phyloP scores from a whole-genome alignment of 2,113 vertebrate genomes.

The Hipposideros armiger region DNA sequence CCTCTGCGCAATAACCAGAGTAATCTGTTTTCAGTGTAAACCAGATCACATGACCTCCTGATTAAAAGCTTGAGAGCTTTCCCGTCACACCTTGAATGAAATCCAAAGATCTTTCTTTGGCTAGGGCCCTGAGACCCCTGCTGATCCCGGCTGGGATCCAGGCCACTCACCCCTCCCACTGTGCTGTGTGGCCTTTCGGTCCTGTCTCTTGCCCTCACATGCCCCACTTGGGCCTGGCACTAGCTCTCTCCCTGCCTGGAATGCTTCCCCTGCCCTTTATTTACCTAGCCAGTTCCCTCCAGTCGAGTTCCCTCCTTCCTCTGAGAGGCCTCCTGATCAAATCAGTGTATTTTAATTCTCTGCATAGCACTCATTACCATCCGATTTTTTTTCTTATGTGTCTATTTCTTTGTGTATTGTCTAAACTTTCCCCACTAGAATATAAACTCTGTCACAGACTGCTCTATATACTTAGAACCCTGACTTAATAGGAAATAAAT shows the following conservation, averaged over 20 bases:
- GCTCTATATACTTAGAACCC: background rate
- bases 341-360: background rate
- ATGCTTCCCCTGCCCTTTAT: background rate
- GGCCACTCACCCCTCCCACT: background rate
- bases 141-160: background rate
- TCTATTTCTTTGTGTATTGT: background rate
- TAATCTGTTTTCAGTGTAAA: background rate
- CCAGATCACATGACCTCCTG: background rate
- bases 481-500: background rate
- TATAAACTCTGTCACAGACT: background rate
- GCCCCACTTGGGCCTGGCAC: background rate
- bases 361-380: background rate
- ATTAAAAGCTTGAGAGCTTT: background rate
- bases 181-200: background rate
- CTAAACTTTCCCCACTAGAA: background rate
- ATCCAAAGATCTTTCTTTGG: background rate
- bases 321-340: background rate
- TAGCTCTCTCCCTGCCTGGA: background rate
- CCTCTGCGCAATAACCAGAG: background rate
- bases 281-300: background rate
- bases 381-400: background rate
- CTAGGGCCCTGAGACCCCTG: background rate
- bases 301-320: background rate
- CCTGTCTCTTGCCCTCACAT: background rate
- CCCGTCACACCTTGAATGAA: background rate